Evolutionary conservation across 2,888 invertebrate genomes (phyloP).

Genomic region (Deilephila elpenor): DNA sequence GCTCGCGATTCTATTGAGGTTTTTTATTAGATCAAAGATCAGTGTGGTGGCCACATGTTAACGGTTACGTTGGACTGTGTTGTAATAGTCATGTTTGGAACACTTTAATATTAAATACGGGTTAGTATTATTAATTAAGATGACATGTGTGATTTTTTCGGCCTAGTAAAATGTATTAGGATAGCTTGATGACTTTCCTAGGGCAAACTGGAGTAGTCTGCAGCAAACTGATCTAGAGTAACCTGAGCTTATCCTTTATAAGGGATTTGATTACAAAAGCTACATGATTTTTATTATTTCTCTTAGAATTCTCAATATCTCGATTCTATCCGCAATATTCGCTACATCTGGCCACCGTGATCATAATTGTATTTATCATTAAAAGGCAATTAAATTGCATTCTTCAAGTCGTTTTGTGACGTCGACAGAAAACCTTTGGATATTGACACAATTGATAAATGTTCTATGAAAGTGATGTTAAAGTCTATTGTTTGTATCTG

Average conservation of each 20-base stretch:
- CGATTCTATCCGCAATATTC: background rate
- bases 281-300: too few species aligned
- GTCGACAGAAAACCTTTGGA: conserved; percentile 15
- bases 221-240: too few species aligned
- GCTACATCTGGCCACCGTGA: background rate
- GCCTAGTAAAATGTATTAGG: too few species aligned
- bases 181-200: too few species aligned
- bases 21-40: conserved; percentile 31
- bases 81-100: background rate
- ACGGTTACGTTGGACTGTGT: background rate
- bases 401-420: conserved; percentile 13
- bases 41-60: conserved; percentile 11
- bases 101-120: background rate
- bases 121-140: too few species aligned
- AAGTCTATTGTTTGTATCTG: background rate
- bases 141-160: too few species aligned
- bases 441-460: conserved; percentile 5
- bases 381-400: conserved; percentile 6
- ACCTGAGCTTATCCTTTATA: too few species aligned
- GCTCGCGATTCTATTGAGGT: conserved; percentile 31
- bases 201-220: too few species aligned
- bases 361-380: conserved; percentile 19
- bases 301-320: background rate
- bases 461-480: conserved; percentile 7
- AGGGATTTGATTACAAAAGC: too few species aligned